Evolutionary conservation across 2,888 invertebrate species (phyloP).

Genomic region (Cepaea hortensis): DNA sequence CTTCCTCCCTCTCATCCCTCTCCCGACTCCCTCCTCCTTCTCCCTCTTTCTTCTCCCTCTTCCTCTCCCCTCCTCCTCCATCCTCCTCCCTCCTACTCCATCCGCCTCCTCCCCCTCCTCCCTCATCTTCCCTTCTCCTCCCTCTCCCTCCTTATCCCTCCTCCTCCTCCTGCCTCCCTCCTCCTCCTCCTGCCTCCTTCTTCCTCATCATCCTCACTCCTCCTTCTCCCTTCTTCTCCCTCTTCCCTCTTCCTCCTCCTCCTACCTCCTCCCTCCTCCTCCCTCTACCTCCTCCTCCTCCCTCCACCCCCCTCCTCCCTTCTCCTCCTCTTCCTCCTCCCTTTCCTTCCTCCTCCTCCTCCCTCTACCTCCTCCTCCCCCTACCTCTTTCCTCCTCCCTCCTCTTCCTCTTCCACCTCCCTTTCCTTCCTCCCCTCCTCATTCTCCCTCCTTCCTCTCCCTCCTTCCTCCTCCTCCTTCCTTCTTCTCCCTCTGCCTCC

Average conservation of each 20-base stretch:
- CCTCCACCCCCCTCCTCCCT: too few relatives aligned
- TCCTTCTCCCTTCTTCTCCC: background rate
- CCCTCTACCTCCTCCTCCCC: too few relatives aligned
- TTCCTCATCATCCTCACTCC: too few relatives aligned
- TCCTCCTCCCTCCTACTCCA: too few relatives aligned
- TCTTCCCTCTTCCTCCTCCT: background rate
- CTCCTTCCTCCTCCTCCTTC: background rate
- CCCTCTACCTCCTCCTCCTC: background rate
- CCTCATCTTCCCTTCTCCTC: background rate
- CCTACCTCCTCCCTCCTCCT: background rate
- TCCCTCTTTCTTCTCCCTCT: background rate
- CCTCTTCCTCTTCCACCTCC: background rate
- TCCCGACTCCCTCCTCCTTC: too few relatives aligned
- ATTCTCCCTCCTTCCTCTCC: background rate
- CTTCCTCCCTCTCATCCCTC: too few relatives aligned
- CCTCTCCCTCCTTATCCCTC: background rate
- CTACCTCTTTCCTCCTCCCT: too few relatives aligned
- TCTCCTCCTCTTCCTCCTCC: background rate
- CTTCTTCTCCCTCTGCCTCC: too few relatives aligned
- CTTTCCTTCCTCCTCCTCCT: background rate
- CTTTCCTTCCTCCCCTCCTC: too few relatives aligned
- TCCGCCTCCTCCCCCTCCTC: too few relatives aligned
- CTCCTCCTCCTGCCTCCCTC: too few relatives aligned
- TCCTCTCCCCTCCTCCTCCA: background rate
- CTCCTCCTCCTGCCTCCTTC: too few relatives aligned